These are phyloP conservation scores for Zosterops borbonicus DNA, from an alignment of 2,113 vertebrate species.

Conservation along the genomic window DNA sequence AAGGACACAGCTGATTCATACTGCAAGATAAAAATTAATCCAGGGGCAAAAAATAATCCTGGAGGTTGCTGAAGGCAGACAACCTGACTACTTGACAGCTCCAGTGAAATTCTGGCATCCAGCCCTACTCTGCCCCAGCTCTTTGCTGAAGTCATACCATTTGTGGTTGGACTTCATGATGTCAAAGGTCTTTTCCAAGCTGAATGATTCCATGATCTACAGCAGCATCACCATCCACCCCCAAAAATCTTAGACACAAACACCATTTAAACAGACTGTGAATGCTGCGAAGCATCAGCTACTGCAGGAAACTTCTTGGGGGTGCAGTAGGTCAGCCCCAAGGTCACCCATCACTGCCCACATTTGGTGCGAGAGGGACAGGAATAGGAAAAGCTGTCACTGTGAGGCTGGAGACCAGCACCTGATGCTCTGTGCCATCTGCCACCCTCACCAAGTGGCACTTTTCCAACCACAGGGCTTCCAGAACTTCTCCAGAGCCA, in stretches of 20 bases:
- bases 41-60: neutral
- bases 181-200: neutral
- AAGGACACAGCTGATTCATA: neutral
- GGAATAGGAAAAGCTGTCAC: neutral
- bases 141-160: neutral
- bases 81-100: neutral
- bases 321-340: neutral
- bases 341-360: neutral
- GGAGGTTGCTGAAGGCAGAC: neutral
- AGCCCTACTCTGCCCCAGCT: neutral
- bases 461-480: neutral
- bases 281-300: neutral
- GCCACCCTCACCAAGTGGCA: neutral
- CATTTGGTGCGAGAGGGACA: neutral
- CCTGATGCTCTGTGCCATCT: neutral
- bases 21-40: neutral
- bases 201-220: neutral
- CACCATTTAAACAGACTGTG: neutral
- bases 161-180: neutral
- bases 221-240: neutral
- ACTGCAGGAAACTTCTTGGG: neutral
- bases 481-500: neutral
- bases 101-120: neutral
- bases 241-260: neutral
- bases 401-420: neutral